Conservation (phyloP, 2,888 invertebrate genomes). For the Biston stratarius region DNA sequence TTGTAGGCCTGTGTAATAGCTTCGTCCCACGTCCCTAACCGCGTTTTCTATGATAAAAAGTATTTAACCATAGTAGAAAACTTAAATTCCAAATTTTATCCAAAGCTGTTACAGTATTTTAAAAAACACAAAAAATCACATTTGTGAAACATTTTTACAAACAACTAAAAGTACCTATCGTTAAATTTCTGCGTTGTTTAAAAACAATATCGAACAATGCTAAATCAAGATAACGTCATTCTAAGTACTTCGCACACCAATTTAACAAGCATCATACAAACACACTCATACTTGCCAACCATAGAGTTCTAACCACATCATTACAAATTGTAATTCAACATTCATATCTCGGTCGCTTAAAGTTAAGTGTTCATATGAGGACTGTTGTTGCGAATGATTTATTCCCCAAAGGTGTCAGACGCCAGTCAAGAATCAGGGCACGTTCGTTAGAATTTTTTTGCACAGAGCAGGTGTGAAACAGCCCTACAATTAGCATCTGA, state of each 20-base stretch:
- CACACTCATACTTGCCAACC: not conserved
- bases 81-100: too few species aligned
- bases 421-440: slow-evolving; percentile 50
- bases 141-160: too few species aligned
- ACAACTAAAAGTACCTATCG: too few species aligned
- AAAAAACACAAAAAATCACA: too few species aligned
- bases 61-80: too few species aligned
- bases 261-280: not conserved
- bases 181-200: too few species aligned
- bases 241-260: not conserved
- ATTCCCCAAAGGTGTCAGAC: slow-evolving; percentile 41
- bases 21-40: too few species aligned
- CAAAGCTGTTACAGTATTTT: too few species aligned
- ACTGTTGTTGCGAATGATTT: slow-evolving; percentile 48
- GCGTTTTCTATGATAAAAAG: too few species aligned
- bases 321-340: slow-evolving; percentile 17
- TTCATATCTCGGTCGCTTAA: slow-evolving; percentile 15
- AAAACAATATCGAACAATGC: not conserved
- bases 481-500: slow-evolving; percentile 57
- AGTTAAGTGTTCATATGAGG: slow-evolving; percentile 31
- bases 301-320: not conserved
- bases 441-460: slow-evolving; percentile 61
- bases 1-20: too few species aligned
- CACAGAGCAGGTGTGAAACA: slow-evolving; percentile 65
- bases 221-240: not conserved